Conservation (phyloP, 2,797 vertebrate genomes). For the Rhinoraja longicauda region DNA sequence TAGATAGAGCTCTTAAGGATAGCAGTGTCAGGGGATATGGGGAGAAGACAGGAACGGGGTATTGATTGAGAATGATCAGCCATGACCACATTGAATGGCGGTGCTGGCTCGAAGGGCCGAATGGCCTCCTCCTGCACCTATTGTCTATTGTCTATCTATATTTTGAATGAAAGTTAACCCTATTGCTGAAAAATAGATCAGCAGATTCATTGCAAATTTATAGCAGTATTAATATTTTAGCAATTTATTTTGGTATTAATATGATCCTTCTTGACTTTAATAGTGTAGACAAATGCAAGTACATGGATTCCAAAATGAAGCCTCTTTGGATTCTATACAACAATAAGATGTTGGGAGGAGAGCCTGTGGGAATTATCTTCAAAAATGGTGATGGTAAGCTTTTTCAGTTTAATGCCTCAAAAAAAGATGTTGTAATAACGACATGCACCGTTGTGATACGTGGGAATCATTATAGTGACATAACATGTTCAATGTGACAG, state of each 20-base stretch:
- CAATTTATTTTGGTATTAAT: not conserved
- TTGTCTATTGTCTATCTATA: too few relatives aligned
- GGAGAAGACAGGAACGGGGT: too few relatives aligned
- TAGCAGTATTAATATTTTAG: conserved; percentile 16
- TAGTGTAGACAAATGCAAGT: conserved; percentile 91
- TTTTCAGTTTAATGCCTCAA: conserved; percentile 59
- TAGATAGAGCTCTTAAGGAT: too few relatives aligned
- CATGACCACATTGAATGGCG: too few relatives aligned
- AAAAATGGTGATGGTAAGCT: conserved; percentile 93
- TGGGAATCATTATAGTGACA: too few relatives aligned
- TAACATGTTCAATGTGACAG: too few relatives aligned
- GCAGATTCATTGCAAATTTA: too few relatives aligned
- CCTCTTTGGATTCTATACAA: conserved; percentile 97
- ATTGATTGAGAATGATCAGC: too few relatives aligned
- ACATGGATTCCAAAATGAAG: conserved; percentile 99
- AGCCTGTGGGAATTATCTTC: conserved; percentile 87
- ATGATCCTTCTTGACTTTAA: not conserved
- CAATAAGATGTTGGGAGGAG: conserved; percentile 82
- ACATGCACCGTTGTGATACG: too few relatives aligned
- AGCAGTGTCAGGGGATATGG: too few relatives aligned
- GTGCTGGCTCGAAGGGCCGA: too few relatives aligned
- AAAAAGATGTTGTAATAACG: not conserved
- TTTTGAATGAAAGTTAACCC: not conserved
- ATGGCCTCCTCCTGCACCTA: too few relatives aligned
- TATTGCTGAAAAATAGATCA: not conserved